Percentiles rank a stretch among this genome's conserved stretches.
phyloP scores from a whole-genome alignment of 1,140 invertebrate genomes.

The Habropoda laboriosa region DNA sequence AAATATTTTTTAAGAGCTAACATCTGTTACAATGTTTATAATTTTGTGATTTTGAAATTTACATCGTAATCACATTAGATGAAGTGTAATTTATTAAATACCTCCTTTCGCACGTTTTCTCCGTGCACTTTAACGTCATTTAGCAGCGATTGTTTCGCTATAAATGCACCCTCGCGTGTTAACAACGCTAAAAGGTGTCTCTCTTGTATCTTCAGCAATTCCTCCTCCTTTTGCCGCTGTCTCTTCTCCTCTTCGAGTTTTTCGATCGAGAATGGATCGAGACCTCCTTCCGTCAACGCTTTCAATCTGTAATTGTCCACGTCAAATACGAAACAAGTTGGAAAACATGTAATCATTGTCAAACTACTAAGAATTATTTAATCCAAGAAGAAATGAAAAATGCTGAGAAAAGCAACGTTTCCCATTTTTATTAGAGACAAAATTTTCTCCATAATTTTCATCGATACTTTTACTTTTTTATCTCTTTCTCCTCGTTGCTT shows the following conservation, averaged over 20 bases:
- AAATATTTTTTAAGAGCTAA: too few species aligned
- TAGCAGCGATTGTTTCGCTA: conserved; percentile 27
- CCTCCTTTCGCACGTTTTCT: conserved; percentile 30
- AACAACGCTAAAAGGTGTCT: conserved; percentile 20
- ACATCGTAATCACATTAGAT: too few species aligned
- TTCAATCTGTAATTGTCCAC: conserved; percentile 20
- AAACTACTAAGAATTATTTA: not conserved
- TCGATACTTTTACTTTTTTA: conserved; percentile 40
- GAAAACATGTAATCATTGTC: too few species aligned
- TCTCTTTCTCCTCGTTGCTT: conserved; percentile 28
- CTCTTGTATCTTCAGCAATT: conserved; percentile 27
- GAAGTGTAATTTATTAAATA: not conserved
- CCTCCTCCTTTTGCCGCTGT: not conserved
- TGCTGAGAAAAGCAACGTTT: not conserved
- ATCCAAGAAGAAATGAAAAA: too few species aligned
- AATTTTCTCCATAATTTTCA: too few species aligned
- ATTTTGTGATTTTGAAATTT: too few species aligned
- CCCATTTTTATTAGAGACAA: too few species aligned
- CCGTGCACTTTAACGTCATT: conserved; percentile 13
- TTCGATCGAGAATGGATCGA: not conserved
- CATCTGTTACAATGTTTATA: too few species aligned
- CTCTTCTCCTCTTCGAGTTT: conserved; percentile 18
- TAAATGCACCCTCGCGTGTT: conserved; percentile 13
- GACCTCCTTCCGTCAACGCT: not conserved
- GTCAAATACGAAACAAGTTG: not conserved